These are phyloP conservation scores for Cryptoleucopteryx plumbea DNA, from an alignment of 2,113 vertebrate genomes.

Conservation along the genomic window DNA sequence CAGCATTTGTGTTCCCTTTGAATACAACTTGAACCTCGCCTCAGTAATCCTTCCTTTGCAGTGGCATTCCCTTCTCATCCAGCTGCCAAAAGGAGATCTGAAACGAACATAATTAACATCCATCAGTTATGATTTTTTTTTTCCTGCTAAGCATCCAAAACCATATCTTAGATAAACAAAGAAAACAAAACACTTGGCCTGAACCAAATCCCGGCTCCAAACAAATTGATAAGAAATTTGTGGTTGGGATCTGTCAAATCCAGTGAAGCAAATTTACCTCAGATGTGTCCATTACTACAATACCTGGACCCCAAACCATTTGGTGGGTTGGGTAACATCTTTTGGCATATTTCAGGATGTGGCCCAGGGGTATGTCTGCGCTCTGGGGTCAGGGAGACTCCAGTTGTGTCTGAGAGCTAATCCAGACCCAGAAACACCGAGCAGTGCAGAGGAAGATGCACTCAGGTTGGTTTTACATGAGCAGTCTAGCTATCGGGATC, in stretches of 20 bases:
- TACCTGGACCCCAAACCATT: neutral
- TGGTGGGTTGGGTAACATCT: neutral
- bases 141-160: neutral
- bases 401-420: neutral
- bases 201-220: neutral
- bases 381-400: neutral
- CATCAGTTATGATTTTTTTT: neutral
- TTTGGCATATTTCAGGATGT: neutral
- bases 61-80: neutral
- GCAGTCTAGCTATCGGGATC: neutral
- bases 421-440: neutral
- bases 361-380: neutral
- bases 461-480: neutral
- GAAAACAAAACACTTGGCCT: neutral
- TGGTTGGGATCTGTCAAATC: neutral
- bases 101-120: neutral
- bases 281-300: neutral
- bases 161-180: neutral
- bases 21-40: neutral
- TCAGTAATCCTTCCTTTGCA: neutral
- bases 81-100: constrained; percentile 13
- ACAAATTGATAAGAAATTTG: neutral
- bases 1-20: neutral
- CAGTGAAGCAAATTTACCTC: neutral
- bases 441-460: neutral